These are phyloP conservation scores for Synanthedon vespiformis DNA, from an alignment of 2,888 invertebrate species.

Conservation along the genomic window DNA sequence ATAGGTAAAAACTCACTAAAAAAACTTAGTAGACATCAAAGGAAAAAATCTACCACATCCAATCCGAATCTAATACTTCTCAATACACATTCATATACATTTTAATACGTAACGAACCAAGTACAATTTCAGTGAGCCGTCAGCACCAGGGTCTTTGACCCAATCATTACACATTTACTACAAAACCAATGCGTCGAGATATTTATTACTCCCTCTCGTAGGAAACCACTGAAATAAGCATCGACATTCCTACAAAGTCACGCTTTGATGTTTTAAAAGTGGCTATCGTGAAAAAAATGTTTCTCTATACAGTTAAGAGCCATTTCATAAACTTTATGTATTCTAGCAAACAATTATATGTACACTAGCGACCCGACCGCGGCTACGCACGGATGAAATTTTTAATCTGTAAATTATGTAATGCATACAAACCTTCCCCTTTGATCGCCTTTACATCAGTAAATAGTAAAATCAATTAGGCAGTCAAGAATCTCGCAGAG, in stretches of 20 bases:
- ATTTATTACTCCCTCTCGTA: slow-evolving; percentile 12
- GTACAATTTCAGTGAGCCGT: neutral
- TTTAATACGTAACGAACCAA: neutral
- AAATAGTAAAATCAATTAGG: too few relatives aligned
- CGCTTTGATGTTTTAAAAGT: neutral
- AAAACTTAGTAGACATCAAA: too few relatives aligned
- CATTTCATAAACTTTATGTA: too few relatives aligned
- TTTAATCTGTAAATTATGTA: too few relatives aligned
- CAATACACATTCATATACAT: neutral
- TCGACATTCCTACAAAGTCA: neutral
- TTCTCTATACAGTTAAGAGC: slow-evolving; percentile 2
- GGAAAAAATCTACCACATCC: slow-evolving; percentile 5
- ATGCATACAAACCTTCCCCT: too few relatives aligned
- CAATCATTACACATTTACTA: neutral
- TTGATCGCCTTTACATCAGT: too few relatives aligned
- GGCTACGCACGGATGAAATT: too few relatives aligned
- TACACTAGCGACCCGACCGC: too few relatives aligned
- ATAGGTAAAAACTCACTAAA: too few relatives aligned
- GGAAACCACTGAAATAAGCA: neutral
- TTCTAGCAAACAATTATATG: too few relatives aligned
- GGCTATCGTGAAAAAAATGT: neutral
- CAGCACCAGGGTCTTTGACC: neutral
- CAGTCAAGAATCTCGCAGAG: too few relatives aligned
- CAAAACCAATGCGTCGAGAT: slow-evolving; percentile 10
- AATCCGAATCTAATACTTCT: neutral